Base-by-base conservation (phyloP, 2,113 vertebrate species). In the Ctenomys sociabilis region DNA sequence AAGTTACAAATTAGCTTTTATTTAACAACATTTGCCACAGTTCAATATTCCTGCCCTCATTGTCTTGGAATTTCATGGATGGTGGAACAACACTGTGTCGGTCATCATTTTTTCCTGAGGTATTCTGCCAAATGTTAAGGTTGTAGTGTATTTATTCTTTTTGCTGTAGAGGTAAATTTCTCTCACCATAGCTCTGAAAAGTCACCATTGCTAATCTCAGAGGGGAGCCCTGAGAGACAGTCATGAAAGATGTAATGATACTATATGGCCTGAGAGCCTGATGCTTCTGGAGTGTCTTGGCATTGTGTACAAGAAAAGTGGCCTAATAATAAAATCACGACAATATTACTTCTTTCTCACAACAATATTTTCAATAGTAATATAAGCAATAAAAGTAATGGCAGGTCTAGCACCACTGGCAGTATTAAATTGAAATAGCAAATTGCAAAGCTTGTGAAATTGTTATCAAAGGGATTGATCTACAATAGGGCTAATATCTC, bases 361-460 rank as follows among this genome's bases (percentile, higher is more conserved):
- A 95, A 95, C 77, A 93, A 90, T 88, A 63, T 22, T 97, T 98
- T 96, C 95, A 97, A 96, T 94, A 97, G 97, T 95, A 97, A 97
- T 97, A 95, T 87, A 93, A 93, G 77, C 93, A 97, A 96, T 98
- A 98, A 98, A 98, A 92, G 70, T 66, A 66, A 96, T 64, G 84
- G 93, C 0, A n/a, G 93, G 93, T 97, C 90, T 96, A 97, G 97
- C 68, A 95, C 43, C 78, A 94, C 5, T 73, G 92, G 93, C 93
- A 95, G 91, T 91, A 97, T 94, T 90, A 98, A 98, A 97, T 52
- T 97, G 97, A 97, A 98, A 96, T 90, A 87, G 95, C 93, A 96
- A 97, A 97, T 92, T 95, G 66, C 95, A 93, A 95, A 96, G 61
- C 80, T 89, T 37, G 72, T 81, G 61, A 91, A 97, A 92, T 92